Evolutionary conservation across 2,113 vertebrate genomes (phyloP), one percentile per base, ranked within the genome.

Genomic region (Numenius arquata): DNA sequence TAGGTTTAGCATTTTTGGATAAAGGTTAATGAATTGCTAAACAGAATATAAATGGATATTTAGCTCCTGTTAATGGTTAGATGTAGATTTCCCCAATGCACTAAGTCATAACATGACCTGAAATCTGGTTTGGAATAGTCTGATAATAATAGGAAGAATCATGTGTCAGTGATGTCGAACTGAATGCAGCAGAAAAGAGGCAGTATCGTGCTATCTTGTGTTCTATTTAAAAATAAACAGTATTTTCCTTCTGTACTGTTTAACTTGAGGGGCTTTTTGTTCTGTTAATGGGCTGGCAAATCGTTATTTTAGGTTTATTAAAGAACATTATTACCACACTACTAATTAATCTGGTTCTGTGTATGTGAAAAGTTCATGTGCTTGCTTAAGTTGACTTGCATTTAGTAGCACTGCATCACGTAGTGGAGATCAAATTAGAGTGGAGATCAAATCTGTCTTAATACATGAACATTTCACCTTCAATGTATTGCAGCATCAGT

Each of bases 241-340:
- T 32, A 25, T 74, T 89, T 80, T 87, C 47, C 52, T 74, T 81
- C 70, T 92, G 27, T 92, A 62, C 12, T 52, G 2, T 74, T 88
- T 73, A 80, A 76, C 43, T 85, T 85, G 53, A 59, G 55, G 27
- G n/a, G 5, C 21, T 89, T 94, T 93, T 78, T 92, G 17, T 88
- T 91, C 36, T 87, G 52, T 78, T 93, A 89, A 91, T 91, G 56
- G 65, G 12, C 58, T 87, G 56, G 43, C 27, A 87, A 94, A 96
- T 87, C 0, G 6, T 67, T 92, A 87, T 82, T 86, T 92, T 92
- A 81, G 34, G 21, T 95, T 92, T 96, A 79, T 89, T 96, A 85
- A 92, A 79, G 62, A 91, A 79, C 43, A 8, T 89, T 87, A 52
- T 77, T 93, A 78, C 38, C 9, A 74, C 11, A 23, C 17, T 94